phyloP scores from a whole-genome alignment of 1,140 invertebrate genomes.

The Bombus balteatus region DNA sequence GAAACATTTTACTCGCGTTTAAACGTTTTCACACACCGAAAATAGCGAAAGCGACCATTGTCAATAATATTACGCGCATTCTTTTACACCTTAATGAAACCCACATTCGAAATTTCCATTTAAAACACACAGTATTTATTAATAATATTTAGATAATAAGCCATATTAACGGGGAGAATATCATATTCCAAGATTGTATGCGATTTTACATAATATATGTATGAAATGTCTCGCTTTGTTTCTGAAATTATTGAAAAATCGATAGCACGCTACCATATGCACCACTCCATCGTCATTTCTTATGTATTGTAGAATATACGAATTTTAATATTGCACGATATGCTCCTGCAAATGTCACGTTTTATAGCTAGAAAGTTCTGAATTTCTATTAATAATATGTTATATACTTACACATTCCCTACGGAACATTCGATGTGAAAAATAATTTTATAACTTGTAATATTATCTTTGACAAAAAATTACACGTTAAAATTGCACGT shows the following conservation, averaged over 20 bases:
- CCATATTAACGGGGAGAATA: not conserved
- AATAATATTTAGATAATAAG: not conserved
- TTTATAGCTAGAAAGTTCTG: not conserved
- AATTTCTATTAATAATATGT: not conserved
- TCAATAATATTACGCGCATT: not conserved
- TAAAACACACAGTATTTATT: not conserved
- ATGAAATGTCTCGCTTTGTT: not conserved
- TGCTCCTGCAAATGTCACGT: not conserved
- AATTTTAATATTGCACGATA: conserved; percentile 12
- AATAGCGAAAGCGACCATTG: not conserved
- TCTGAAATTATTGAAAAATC: conserved; percentile 3
- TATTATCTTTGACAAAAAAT: no score
- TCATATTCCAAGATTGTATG: not conserved
- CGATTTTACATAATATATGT: not conserved
- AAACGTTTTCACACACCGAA: not conserved
- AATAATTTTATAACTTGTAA: no score
- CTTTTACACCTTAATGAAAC: not conserved
- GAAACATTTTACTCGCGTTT: not conserved
- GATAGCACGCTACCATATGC: not conserved
- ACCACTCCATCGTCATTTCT: not conserved
- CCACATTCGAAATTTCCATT: not conserved
- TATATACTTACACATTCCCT: not conserved
- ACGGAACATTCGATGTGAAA: not conserved
- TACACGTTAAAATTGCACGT: not conserved
- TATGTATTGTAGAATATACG: not conserved